Evolutionary conservation across 1,140 invertebrate genomes (phyloP).

Genomic region (Drosophila sucinea): DNA sequence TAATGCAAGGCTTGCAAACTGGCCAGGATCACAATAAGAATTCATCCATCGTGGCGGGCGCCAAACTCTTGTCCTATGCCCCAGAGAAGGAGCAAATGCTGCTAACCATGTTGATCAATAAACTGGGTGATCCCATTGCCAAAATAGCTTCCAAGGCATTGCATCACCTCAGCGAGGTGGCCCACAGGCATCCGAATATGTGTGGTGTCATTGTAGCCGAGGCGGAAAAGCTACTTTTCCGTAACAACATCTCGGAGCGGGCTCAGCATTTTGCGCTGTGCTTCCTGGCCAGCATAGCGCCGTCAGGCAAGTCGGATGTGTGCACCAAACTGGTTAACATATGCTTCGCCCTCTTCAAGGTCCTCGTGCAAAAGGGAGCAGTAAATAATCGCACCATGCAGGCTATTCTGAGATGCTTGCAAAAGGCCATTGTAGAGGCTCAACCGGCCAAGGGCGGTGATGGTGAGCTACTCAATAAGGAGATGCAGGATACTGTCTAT

Average conservation of each 20-base stretch:
- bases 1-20: slow-evolving; percentile 77
- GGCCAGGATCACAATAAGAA: slow-evolving; percentile 90
- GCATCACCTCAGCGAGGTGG: slow-evolving; percentile 92
- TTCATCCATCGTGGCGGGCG: slow-evolving; percentile 91
- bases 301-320: slow-evolving; percentile 89
- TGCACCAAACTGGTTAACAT: slow-evolving; percentile 93
- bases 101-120: slow-evolving; percentile 94
- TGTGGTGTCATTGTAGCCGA: slow-evolving; percentile 93
- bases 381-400: slow-evolving; percentile 96
- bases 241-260: slow-evolving; percentile 91
- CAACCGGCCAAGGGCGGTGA: slow-evolving; percentile 64
- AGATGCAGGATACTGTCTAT: slow-evolving; percentile 90
- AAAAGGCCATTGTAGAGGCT: slow-evolving; percentile 77
- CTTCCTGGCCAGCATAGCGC: slow-evolving; percentile 90
- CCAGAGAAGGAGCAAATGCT: slow-evolving; percentile 95
- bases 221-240: slow-evolving; percentile 94
- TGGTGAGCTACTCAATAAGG: slow-evolving; percentile 71
- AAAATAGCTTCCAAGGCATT: slow-evolving; percentile 94
- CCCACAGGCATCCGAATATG: slow-evolving; percentile 96
- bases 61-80: slow-evolving; percentile 91
- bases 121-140: slow-evolving; percentile 95
- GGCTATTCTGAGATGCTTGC: slow-evolving; percentile 86
- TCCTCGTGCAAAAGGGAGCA: slow-evolving; percentile 94
- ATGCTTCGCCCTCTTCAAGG: slow-evolving; percentile 98
- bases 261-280: slow-evolving; percentile 98